These are phyloP conservation scores for Drosophila nikananu DNA, from an alignment of 1,140 invertebrate genomes.

Conservation along the genomic window DNA sequence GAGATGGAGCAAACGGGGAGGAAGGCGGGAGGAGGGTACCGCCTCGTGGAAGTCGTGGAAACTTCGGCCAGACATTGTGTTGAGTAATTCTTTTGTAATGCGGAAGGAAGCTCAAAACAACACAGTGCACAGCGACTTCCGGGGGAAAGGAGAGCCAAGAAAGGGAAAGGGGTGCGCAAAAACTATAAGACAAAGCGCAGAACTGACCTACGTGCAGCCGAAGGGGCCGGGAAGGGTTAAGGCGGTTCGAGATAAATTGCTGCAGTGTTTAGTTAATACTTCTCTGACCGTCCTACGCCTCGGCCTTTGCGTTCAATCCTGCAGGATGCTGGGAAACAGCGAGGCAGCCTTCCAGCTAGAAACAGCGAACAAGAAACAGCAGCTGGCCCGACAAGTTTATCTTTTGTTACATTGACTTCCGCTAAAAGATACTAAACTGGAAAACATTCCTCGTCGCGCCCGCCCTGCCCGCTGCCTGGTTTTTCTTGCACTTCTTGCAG, in stretches of 20 bases:
- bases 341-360: conserved; percentile 33
- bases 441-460: conserved; percentile 49
- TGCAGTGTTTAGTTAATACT: conserved; percentile 82
- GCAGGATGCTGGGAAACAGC: conserved; percentile 19
- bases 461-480: conserved; percentile 29
- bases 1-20: conserved; percentile 6
- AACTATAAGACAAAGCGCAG: conserved; percentile 74
- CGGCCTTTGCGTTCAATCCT: conserved; percentile 54
- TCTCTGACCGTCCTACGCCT: conserved; percentile 43
- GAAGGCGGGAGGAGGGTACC: not conserved
- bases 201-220: conserved; percentile 57
- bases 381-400: conserved; percentile 81
- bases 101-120: conserved; percentile 77
- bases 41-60: conserved; percentile 24
- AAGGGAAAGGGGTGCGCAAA: conserved; percentile 28
- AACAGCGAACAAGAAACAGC: conserved; percentile 43
- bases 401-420: conserved; percentile 83
- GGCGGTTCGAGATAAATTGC: conserved; percentile 68
- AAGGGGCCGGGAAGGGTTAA: conserved; percentile 20
- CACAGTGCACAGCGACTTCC: conserved; percentile 69
- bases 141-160: conserved; percentile 1
- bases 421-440: conserved; percentile 79
- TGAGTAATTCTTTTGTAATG: conserved; percentile 83
- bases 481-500: conserved; percentile 31
- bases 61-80: conserved; percentile 73